Percentiles rank a stretch among this genome's conserved stretches.
phyloP scores from a whole-genome alignment of 2,888 invertebrate genomes.

The Iphiclides podalirius region DNA sequence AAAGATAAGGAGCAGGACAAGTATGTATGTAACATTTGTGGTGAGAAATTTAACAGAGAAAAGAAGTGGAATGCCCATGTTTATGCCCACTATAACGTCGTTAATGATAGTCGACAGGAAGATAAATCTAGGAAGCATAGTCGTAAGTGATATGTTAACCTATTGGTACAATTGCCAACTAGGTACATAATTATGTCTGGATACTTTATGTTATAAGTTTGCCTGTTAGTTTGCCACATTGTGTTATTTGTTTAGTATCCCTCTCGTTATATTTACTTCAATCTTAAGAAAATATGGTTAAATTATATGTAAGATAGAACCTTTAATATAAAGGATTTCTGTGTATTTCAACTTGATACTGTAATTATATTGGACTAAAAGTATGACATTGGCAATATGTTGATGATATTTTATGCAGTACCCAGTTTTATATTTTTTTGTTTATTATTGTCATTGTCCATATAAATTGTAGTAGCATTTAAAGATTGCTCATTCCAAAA shows the following conservation, averaged over 20 bases:
- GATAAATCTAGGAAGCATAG: conserved; percentile 37
- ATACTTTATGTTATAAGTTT: neutral
- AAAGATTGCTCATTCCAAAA: no score
- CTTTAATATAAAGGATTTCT: no score
- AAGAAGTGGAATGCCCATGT: conserved; percentile 67
- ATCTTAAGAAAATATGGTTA: neutral
- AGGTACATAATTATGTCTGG: conserved; percentile 1
- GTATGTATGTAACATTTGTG: conserved; percentile 67
- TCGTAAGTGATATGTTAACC: conserved; percentile 28
- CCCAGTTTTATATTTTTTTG: no score
- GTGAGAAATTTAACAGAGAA: conserved; percentile 59
- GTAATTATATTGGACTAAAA: no score
- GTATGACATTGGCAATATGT: no score
- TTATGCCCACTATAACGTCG: conserved; percentile 62
- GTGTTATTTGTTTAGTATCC: neutral
- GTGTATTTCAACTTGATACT: no score
- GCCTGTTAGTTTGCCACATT: neutral
- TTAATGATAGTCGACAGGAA: conserved; percentile 58
- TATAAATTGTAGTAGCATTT: no score
- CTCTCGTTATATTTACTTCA: neutral
- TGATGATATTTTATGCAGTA: no score
- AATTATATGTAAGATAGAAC: no score
- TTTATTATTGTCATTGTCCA: no score
- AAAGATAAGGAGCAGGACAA: conserved; percentile 40
- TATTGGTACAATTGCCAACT: no score